phyloP scores from a whole-genome alignment of 2,888 invertebrate species.

The Aporophyla lueneburgensis region DNA sequence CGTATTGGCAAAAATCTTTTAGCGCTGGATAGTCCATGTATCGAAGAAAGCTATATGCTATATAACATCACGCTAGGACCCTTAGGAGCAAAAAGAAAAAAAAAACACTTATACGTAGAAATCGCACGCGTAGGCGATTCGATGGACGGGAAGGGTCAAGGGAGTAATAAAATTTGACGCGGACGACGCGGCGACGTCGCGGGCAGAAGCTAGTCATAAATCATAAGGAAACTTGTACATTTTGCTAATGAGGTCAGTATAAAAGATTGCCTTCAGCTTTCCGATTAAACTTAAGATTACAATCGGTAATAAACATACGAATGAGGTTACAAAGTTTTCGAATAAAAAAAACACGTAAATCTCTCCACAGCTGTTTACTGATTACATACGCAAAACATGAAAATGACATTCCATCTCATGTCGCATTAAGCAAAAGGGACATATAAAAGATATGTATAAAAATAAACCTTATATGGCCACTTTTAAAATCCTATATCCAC shows the following conservation, averaged over 20 bases:
- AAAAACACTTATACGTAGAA: too few relatives aligned
- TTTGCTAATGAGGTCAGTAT: slow-evolving; percentile 36
- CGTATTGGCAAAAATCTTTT: too few relatives aligned
- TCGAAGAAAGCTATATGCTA: too few relatives aligned
- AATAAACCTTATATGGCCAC: slow-evolving; percentile 31
- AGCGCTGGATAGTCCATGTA: too few relatives aligned
- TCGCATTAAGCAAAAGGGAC: background rate
- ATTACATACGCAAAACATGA: slow-evolving; percentile 1
- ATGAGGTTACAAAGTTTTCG: background rate
- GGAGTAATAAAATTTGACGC: too few relatives aligned
- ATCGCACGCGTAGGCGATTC: too few relatives aligned
- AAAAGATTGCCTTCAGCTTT: slow-evolving; percentile 35
- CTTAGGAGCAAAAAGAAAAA: too few relatives aligned
- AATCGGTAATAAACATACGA: slow-evolving; percentile 10
- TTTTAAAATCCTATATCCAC: slow-evolving; percentile 44
- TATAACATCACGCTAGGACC: too few relatives aligned
- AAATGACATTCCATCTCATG: slow-evolving; percentile 2
- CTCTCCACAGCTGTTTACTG: background rate
- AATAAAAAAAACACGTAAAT: background rate
- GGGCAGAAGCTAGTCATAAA: background rate
- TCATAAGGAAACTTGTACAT: slow-evolving; percentile 20
- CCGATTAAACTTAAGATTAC: slow-evolving; percentile 23
- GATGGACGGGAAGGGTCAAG: too few relatives aligned
- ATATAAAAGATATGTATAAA: background rate
- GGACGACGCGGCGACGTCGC: too few relatives aligned